Evolutionary conservation across 2,888 invertebrate species (phyloP).

Genomic region (Muschampia plurimacula): DNA sequence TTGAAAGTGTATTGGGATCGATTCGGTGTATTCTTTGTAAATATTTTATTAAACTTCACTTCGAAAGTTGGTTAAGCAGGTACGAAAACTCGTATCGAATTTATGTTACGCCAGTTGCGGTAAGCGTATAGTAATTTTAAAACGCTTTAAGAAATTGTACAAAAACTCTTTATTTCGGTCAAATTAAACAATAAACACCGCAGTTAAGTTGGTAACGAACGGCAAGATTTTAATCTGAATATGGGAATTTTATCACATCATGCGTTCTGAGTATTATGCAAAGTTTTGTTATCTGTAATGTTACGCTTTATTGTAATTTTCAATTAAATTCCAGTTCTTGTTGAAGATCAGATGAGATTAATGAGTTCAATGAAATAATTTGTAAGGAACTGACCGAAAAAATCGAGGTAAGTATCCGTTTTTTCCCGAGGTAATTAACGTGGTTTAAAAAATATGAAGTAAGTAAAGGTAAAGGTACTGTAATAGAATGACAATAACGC

Average conservation of each 20-base stretch:
- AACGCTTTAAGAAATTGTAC: slow-evolving; percentile 6
- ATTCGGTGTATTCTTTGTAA: slow-evolving; percentile 3
- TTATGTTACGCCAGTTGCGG: slow-evolving; percentile 13
- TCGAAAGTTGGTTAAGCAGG: slow-evolving; percentile 17
- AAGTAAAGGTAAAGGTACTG: no score
- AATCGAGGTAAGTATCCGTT: neutral
- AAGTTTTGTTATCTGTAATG: slow-evolving; percentile 14
- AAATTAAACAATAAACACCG: slow-evolving; percentile 29
- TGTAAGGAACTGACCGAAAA: neutral
- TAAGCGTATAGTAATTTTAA: neutral
- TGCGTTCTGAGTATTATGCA: neutral
- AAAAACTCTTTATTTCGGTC: slow-evolving; percentile 13
- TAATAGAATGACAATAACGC: no score
- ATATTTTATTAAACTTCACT: slow-evolving; percentile 5
- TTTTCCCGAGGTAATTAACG: neutral
- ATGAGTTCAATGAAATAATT: slow-evolving; percentile 13
- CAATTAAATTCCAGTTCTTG: slow-evolving; percentile 15
- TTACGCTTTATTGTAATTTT: slow-evolving; percentile 32
- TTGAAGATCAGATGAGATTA: slow-evolving; percentile 18
- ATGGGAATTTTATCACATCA: slow-evolving; percentile 2
- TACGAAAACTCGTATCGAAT: slow-evolving; percentile 15
- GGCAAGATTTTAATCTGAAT: slow-evolving; percentile 25
- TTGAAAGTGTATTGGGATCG: slow-evolving; percentile 24
- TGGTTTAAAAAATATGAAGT: neutral
- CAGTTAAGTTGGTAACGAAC: slow-evolving; percentile 13